These are phyloP conservation scores for Babyrousa celebensis DNA, from an alignment of 2,797 vertebrate genomes.

Conservation along the genomic window DNA sequence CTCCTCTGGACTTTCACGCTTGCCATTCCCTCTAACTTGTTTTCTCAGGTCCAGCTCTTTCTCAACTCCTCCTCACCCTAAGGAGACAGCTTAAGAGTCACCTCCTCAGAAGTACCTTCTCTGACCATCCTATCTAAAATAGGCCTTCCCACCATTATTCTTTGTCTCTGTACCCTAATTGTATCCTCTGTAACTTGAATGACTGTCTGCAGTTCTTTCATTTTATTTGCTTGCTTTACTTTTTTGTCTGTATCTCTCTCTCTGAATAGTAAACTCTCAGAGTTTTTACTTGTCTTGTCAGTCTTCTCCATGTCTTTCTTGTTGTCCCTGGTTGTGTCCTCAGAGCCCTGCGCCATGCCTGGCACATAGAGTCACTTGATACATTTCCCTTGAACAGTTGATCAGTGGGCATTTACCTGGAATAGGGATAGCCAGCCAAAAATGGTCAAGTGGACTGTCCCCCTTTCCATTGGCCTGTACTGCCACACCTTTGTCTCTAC, in stretches of 20 bases:
- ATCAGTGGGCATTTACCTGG: background rate
- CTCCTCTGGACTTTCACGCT: background rate
- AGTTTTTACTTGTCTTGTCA: background rate
- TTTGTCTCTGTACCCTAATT: background rate
- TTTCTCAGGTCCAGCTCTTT: conserved; percentile 15
- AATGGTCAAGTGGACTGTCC: background rate
- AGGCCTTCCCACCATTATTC: background rate
- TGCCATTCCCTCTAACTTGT: background rate
- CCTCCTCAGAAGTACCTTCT: conserved; percentile 33
- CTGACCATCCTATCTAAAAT: background rate
- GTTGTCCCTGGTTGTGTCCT: background rate
- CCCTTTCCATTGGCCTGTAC: background rate
- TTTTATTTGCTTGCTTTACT: conserved; percentile 58
- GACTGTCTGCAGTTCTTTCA: background rate
- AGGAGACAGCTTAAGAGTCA: conserved; percentile 11
- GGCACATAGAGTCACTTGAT: background rate
- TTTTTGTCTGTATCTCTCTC: conserved; percentile 10
- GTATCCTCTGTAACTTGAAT: background rate
- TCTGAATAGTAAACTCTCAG: background rate
- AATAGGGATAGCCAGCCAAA: background rate
- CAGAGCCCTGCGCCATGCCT: background rate
- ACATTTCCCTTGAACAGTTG: conserved; percentile 23
- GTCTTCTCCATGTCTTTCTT: background rate
- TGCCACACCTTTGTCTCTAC: conserved; percentile 22
- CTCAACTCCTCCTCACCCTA: background rate